These are phyloP conservation scores for Muscicapa adusta DNA, from an alignment of 2,113 vertebrate genomes.

Conservation along the genomic window DNA sequence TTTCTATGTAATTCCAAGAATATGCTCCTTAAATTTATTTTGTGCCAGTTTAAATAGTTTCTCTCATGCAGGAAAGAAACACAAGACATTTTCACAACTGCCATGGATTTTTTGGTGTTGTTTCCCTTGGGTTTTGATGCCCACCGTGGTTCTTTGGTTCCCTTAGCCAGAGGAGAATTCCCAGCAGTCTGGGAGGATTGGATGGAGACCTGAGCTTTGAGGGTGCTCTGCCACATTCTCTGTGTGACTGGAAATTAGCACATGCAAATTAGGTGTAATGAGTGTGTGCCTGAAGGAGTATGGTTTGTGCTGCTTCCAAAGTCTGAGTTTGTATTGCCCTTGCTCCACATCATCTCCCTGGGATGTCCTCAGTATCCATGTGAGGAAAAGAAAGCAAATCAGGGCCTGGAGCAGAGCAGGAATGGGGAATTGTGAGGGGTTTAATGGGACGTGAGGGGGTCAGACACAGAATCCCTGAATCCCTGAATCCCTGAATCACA, in stretches of 20 bases:
- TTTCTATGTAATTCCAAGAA: slow-evolving; percentile 78
- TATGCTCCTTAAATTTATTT: slow-evolving; percentile 78
- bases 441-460: not conserved
- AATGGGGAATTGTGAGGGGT: not conserved
- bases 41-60: slow-evolving; percentile 73
- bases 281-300: not conserved
- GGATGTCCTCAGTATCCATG: not conserved
- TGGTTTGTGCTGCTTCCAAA: not conserved
- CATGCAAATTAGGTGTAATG: not conserved
- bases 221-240: accelerated
- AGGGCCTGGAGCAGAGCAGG: not conserved
- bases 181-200: not conserved
- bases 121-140: not conserved
- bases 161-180: not conserved
- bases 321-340: not conserved
- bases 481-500: accelerated
- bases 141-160: not conserved
- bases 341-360: accelerated
- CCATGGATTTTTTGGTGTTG: not conserved
- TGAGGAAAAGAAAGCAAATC: not conserved
- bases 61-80: slow-evolving; percentile 59
- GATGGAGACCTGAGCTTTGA: not conserved
- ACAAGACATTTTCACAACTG: slow-evolving; percentile 39
- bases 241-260: not conserved
- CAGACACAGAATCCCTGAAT: not conserved